Evolutionary conservation across 2,113 vertebrate genomes (phyloP), one percentile per base, ranked within the genome.

Genomic region (Haemorhous mexicanus): DNA sequence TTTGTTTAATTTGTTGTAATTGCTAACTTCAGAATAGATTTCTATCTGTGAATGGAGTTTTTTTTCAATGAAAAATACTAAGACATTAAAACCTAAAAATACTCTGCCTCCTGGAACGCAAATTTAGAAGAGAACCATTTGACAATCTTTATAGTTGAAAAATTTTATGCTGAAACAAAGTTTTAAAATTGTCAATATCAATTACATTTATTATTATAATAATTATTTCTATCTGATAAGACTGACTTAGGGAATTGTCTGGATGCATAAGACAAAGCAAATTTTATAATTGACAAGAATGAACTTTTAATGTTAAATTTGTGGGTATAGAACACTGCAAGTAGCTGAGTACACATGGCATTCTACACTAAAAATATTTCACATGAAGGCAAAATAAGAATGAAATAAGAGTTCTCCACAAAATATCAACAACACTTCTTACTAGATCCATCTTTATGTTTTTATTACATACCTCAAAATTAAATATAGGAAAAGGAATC

Each of bases 401-500:
- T 26, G 4, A 68, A 72, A 79, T 30, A 21, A 69, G 43, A 56
- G 18, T 22, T 35, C 4, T 49, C 24, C 8, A 18, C 14, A 52
- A 82, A 59, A 56, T 88, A 55, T 24, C 18, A 55, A 15, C 6
- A 77, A 20, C 5, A 13, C 6, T 37, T 11, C 4, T 67, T 68
- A 61, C 66, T 20, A 47, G 7, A 63, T 47, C 12, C 11, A 83
- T 26, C 47, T 61, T n/a, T 41, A 35, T 68, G 55, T 56, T 55
- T 37, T 28, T 56, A 50, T 5, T 53, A 53, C 12, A 9, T 24
- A 43, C 2, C 55, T 79, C 15, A 79, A 32, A 72, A 79, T 84
- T 72, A 9, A 75, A 0, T 7, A 1, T 26, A 46, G 8, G 33
- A 76, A 87, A 56, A 16, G 1, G 4, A 67, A 68, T 21, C 0